Evolutionary conservation across 2,888 invertebrate species (phyloP).

Genomic region (Asteroscopus sphinx): DNA sequence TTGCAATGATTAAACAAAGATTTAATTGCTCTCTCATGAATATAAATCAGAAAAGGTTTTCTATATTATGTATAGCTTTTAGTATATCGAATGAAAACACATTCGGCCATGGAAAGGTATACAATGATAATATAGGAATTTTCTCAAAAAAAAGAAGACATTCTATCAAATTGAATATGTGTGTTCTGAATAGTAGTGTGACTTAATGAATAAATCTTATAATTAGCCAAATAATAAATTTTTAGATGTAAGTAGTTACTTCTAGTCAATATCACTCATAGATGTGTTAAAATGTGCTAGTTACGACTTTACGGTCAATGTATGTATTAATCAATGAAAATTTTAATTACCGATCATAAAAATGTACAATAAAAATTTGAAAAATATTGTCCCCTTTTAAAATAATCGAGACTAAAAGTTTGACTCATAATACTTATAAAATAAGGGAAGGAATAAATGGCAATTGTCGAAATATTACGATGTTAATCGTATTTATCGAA

Average conservation of each 20-base stretch:
- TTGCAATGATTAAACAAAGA: conserved; percentile 4
- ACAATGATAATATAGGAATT: conserved; percentile 56
- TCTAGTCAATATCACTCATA: conserved; percentile 74
- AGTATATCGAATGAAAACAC: conserved; percentile 42
- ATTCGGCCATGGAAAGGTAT: conserved; percentile 62
- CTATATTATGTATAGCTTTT: conserved; percentile 29
- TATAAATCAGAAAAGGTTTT: conserved; percentile 3
- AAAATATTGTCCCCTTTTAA: background rate
- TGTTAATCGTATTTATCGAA: background rate
- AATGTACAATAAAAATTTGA: conserved; percentile 13
- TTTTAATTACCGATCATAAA: conserved; percentile 31
- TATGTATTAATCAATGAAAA: conserved; percentile 40
- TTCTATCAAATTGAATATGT: conserved; percentile 48
- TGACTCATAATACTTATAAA: background rate
- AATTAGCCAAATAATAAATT: conserved; percentile 68
- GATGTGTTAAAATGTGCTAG: conserved; percentile 66
- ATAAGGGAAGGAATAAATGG: background rate
- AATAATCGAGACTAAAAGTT: background rate
- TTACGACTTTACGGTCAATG: conserved; percentile 46
- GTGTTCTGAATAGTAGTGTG: conserved; percentile 54
- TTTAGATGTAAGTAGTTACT: conserved; percentile 63
- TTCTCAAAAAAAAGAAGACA: conserved; percentile 10
- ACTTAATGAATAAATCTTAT: conserved; percentile 47
- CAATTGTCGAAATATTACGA: background rate
- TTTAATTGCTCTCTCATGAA: conserved; percentile 8